A percentile compares a stretch with the other conserved stretches of the same genome.
Conservation (phyloP, 2,113 vertebrate genomes). For the Tichodroma muraria region DNA sequence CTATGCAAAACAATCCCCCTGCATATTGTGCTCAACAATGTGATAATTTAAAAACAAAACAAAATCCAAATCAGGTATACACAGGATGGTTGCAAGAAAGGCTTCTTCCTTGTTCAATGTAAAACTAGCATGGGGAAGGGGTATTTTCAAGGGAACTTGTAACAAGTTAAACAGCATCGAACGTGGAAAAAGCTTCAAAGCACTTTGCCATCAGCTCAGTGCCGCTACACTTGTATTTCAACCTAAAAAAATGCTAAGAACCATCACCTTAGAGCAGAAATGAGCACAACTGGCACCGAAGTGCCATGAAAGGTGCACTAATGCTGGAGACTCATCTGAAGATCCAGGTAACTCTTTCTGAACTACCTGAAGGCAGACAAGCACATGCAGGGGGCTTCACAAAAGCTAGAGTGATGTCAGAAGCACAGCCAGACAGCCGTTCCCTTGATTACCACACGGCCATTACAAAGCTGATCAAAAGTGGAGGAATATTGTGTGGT, state of each 20-base stretch:
- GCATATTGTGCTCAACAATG: not conserved
- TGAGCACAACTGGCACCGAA: not conserved
- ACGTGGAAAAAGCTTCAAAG: not conserved
- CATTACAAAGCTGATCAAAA: not conserved
- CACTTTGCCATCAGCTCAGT: not conserved
- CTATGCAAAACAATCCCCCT: not conserved
- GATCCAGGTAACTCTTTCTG: not conserved
- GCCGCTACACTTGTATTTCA: not conserved
- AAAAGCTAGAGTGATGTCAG: not conserved
- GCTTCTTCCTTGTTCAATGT: not conserved
- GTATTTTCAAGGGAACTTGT: not conserved
- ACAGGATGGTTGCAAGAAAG: not conserved
- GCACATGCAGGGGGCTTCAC: not conserved
- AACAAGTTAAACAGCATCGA: not conserved
- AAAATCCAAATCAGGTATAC: not conserved
- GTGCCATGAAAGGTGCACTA: not conserved
- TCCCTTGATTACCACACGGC: not conserved
- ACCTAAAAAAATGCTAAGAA: not conserved
- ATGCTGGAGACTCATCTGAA: not conserved
- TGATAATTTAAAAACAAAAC: not conserved
- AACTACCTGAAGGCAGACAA: not conserved
- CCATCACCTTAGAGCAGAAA: not conserved
- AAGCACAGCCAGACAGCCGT: not conserved
- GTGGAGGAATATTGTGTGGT: not conserved
- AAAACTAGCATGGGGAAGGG: not conserved